Percentiles rank a stretch among this genome's conserved stretches.
phyloP scores from a whole-genome alignment of 1,140 invertebrate species.

The Camponotus floridanus region DNA sequence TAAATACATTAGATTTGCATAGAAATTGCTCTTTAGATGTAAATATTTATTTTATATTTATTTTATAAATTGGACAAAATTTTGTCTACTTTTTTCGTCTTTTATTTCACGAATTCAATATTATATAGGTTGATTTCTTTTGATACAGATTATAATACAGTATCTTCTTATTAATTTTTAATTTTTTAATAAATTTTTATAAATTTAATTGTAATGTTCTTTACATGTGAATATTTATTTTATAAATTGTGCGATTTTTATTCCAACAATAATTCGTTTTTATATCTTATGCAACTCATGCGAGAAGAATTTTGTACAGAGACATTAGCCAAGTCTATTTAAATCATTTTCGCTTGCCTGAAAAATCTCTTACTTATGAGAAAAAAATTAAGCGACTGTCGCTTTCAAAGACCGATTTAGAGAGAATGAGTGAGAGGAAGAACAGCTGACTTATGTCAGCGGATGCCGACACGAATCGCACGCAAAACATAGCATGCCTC shows the following conservation, averaged over 20 bases:
- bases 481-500: conserved; percentile 30
- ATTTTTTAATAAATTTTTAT: too few relatives aligned
- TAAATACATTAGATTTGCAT: too few relatives aligned
- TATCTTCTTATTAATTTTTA: too few relatives aligned
- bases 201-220: too few relatives aligned
- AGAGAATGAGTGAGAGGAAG: background rate
- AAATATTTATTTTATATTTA: background rate
- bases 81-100: too few relatives aligned
- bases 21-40: too few relatives aligned
- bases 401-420: background rate
- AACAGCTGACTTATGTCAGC: background rate
- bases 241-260: too few relatives aligned
- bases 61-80: too few relatives aligned
- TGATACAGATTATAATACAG: too few relatives aligned
- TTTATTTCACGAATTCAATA: too few relatives aligned
- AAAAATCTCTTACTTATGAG: background rate
- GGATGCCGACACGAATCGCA: background rate
- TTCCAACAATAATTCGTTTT: conserved; percentile 3
- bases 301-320: conserved; percentile 20
- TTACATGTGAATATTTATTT: too few relatives aligned
- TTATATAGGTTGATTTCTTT: too few relatives aligned
- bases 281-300: conserved; percentile 22
- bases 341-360: background rate
- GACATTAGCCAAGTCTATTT: background rate
- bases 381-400: background rate